These are phyloP conservation scores for Hormiphora californensis DNA, from an alignment of 37 sponge, comb jelly and placozoan species.

Conservation along the genomic window DNA sequence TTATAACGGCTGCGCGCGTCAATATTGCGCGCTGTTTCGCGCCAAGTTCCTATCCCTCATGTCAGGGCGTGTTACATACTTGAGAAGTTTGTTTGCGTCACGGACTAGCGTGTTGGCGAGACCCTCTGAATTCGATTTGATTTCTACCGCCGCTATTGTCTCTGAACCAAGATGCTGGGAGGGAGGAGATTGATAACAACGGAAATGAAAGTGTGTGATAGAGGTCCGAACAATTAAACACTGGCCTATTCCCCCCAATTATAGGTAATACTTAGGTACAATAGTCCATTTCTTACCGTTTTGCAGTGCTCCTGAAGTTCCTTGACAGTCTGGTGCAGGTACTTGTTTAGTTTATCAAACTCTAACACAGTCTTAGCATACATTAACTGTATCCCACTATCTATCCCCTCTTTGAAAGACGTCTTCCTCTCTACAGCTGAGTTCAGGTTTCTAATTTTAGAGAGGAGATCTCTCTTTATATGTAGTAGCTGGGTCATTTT, in stretches of 20 bases:
- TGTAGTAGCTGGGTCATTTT: constrained; percentile 40
- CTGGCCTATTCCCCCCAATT: background rate
- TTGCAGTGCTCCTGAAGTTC: constrained; percentile 36
- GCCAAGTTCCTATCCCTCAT: too few relatives aligned
- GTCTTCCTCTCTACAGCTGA: constrained; percentile 49
- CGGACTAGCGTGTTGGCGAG: background rate
- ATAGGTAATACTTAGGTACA: background rate
- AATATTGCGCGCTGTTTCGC: too few relatives aligned
- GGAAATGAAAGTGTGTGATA: background rate
- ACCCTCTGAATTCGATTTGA: background rate
- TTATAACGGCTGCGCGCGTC: too few relatives aligned
- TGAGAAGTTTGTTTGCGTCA: constrained; percentile 42
- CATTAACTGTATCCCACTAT: constrained; percentile 40
- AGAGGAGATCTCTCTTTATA: constrained; percentile 7
- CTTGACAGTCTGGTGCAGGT: background rate
- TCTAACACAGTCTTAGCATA: constrained; percentile 23
- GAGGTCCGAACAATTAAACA: background rate
- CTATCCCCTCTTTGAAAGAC: constrained; percentile 33
- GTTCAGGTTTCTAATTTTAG: constrained; percentile 28
- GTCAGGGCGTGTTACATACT: too few relatives aligned
- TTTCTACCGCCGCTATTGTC: constrained; percentile 20
- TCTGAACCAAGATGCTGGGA: constrained; percentile 36
- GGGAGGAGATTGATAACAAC: background rate
- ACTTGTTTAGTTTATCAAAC: constrained; percentile 26
- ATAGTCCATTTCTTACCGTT: background rate